phyloP scores from a whole-genome alignment of 2,113 vertebrate genomes.

The Thermophis baileyi region DNA sequence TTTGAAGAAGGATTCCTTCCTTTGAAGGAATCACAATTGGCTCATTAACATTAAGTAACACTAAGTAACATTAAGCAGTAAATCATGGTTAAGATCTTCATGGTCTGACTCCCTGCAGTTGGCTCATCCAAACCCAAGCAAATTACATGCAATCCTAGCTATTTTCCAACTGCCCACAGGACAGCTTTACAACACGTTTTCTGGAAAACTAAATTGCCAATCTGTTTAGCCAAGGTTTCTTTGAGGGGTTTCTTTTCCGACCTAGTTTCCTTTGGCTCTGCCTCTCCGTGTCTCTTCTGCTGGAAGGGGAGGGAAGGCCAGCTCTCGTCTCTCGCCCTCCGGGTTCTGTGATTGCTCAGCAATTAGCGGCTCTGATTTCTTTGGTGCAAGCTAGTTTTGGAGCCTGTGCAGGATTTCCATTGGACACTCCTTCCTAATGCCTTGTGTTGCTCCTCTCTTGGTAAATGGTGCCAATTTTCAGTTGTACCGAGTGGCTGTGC shows the following conservation, averaged over 20 bases:
- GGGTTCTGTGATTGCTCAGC: not conserved
- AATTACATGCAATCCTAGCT: not conserved
- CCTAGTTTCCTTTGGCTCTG: not conserved
- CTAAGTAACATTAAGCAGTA: not conserved
- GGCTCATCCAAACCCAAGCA: not conserved
- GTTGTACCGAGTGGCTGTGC: not conserved
- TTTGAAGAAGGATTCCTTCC: not conserved
- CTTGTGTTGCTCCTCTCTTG: not conserved
- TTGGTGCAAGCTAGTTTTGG: not conserved
- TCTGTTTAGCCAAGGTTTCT: not conserved
- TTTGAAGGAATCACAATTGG: not conserved
- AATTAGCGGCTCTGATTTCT: not conserved
- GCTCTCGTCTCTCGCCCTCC: not conserved
- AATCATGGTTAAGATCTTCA: not conserved
- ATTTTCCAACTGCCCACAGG: not conserved
- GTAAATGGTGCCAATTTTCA: not conserved
- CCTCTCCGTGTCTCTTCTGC: not conserved
- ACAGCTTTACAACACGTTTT: not conserved
- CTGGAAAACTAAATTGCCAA: not conserved
- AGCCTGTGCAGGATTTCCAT: not conserved
- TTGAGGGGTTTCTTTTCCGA: not conserved
- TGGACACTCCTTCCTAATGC: not conserved
- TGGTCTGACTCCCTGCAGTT: not conserved
- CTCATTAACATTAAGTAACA: not conserved
- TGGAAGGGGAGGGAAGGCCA: not conserved